Evolutionary conservation across 2,113 vertebrate genomes (phyloP).

Genomic region (chimpanzee (Pan troglodytes)): DNA sequence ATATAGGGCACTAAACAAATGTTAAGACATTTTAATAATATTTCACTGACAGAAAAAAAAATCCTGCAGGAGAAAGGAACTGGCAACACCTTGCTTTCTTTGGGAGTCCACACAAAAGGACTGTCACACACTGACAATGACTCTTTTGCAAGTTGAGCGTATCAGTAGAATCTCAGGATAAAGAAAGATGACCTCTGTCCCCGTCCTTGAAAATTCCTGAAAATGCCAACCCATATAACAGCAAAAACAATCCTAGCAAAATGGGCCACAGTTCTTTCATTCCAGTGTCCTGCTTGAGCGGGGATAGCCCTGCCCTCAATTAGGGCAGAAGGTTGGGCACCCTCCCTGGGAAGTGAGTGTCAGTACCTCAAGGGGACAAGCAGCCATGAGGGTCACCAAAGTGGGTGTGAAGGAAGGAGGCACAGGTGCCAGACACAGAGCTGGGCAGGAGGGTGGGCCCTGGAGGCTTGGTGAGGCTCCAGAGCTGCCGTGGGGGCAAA

Average conservation of each 20-base stretch:
- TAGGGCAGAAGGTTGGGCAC: background rate
- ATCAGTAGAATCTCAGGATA: background rate
- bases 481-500: background rate
- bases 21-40: background rate
- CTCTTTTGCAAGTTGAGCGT: background rate
- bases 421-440: background rate
- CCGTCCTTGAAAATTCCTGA: background rate
- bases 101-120: background rate
- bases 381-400: background rate
- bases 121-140: too few species aligned
- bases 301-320: background rate
- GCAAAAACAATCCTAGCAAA: background rate
- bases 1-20: background rate
- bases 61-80: too few species aligned
- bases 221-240: background rate
- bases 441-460: background rate
- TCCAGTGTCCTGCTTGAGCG: background rate
- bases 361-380: background rate
- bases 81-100: background rate
- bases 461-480: background rate
- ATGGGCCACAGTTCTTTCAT: fast-evolving
- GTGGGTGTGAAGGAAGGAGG: background rate
- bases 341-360: too few species aligned
- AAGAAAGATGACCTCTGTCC: background rate
- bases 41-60: background rate